These are phyloP conservation scores for Oreonectes daqikongensis DNA, from an alignment of 2,797 vertebrate species.

Conservation along the genomic window DNA sequence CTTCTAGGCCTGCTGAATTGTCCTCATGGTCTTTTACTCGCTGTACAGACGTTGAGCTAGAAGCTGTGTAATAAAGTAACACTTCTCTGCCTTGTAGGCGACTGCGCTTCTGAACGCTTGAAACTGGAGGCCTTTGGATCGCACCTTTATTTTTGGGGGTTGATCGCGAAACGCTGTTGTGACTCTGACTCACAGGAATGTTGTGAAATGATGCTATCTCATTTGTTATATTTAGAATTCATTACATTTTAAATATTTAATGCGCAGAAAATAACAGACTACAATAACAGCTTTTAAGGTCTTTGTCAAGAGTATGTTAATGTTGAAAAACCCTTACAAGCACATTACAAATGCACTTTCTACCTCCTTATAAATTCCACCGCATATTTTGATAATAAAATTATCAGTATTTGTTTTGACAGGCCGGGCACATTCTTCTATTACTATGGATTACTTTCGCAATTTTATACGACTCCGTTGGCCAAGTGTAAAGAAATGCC, in stretches of 20 bases:
- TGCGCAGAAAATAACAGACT: conserved; percentile 23
- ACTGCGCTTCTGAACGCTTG: conserved; percentile 14
- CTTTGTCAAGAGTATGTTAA: not conserved
- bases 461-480: conserved; percentile 44
- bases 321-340: not conserved
- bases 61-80: not conserved
- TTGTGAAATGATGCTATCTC: conserved; percentile 34
- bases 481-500: conserved; percentile 46
- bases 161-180: conserved; percentile 2
- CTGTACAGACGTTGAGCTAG: not conserved
- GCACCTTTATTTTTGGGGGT: conserved; percentile 39
- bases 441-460: conserved; percentile 33
- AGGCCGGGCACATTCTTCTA: conserved; percentile 17
- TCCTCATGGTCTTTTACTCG: not conserved
- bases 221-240: conserved; percentile 23
- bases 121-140: conserved; percentile 30
- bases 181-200: conserved; percentile 32
- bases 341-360: not conserved
- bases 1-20: conserved; percentile 7
- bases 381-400: conserved; percentile 44
- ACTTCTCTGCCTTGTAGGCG: not conserved
- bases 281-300: not conserved
- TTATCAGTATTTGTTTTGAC: conserved; percentile 27
- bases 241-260: not conserved
- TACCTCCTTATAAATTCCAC: not conserved